Evolutionary conservation across 2,113 vertebrate species (phyloP), one percentile per base, ranked within the genome.

Genomic region (Syngnathoides biaculeatus): DNA sequence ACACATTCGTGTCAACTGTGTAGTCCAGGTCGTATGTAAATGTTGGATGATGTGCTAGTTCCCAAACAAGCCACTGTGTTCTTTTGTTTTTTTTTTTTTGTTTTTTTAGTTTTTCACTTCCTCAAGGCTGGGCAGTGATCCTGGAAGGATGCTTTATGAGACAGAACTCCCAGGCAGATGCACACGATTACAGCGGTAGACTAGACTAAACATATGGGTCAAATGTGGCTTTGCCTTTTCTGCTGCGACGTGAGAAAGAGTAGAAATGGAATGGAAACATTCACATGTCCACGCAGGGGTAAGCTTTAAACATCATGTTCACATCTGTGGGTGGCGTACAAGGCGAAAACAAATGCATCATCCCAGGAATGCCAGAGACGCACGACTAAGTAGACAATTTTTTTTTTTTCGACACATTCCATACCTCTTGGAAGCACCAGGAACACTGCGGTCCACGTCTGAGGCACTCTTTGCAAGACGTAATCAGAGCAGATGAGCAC

Each of bases 401-500:
- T 42, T 17, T 22, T 5, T 58, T 15, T 35, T 27, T 24, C 5
- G 17, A 45, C 20, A 55, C 24, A 77, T 81, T 42, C 39, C 63
- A 48, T 88, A 99, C 97, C 96, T 98, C 93, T 87, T 96, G 92
- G 88, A 92, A 91, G 90, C 96, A 99, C 97, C 97, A 99, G 84
- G 93, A 94, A 22, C 97, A 99, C 81, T 96, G 93, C 26, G 96
- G 95, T 79, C 94, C 94, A 76, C 93, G 91, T 38, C 85, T 85
- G 71, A 99, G 93, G 80, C 97, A 99, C 78, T 91, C 93, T 68
- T 89, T 71, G 63, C 97, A 99, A 26, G 94, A 93, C 26, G 76
- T 88, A 78, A 92, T 80, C 69, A 90, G 84, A 5, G 94, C 90
- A 74, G 93, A 92, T 72, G 78, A 70, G 82, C 97, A 99, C 84